These are phyloP conservation scores for Lepidochrysops patricia DNA, from an alignment of 2,888 invertebrate genomes.

Conservation along the genomic window DNA sequence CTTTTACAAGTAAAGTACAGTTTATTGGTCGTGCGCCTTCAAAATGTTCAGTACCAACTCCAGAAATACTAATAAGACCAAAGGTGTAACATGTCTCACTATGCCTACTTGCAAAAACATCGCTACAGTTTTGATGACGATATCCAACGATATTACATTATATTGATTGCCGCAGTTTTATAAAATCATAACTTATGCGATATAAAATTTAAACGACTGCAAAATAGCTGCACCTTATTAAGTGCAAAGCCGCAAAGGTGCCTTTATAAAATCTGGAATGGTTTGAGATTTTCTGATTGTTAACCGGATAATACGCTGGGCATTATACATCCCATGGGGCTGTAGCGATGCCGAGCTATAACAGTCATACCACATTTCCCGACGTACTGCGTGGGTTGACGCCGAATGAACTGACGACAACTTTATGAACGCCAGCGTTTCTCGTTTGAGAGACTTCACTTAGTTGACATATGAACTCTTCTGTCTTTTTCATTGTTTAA, in stretches of 20 bases:
- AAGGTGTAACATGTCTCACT: too few species aligned
- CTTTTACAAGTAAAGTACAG: too few species aligned
- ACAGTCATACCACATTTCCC: constrained; percentile 27
- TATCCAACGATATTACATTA: too few species aligned
- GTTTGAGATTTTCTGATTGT: constrained; percentile 52
- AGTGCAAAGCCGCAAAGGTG: neutral
- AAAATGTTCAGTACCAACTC: too few species aligned
- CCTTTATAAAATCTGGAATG: neutral
- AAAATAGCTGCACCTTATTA: neutral
- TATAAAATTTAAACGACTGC: neutral
- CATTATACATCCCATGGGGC: constrained; percentile 41
- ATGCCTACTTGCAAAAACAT: too few species aligned
- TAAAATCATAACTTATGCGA: neutral
- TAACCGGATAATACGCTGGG: constrained; percentile 53
- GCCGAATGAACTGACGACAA: too few species aligned
- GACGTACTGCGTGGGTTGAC: constrained; percentile 20
- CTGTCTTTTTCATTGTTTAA: neutral
- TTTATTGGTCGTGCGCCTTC: too few species aligned
- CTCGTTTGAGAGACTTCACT: constrained; percentile 2
- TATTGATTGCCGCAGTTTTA: too few species aligned
- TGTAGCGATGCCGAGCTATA: constrained; percentile 34
- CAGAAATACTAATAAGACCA: too few species aligned
- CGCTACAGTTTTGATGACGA: too few species aligned
- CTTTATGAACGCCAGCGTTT: constrained; percentile 15
- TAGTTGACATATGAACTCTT: neutral